These are phyloP conservation scores for Pachyrhynchus sulphureomaculatus DNA, from an alignment of 1,140 invertebrate genomes.

Conservation along the genomic window DNA sequence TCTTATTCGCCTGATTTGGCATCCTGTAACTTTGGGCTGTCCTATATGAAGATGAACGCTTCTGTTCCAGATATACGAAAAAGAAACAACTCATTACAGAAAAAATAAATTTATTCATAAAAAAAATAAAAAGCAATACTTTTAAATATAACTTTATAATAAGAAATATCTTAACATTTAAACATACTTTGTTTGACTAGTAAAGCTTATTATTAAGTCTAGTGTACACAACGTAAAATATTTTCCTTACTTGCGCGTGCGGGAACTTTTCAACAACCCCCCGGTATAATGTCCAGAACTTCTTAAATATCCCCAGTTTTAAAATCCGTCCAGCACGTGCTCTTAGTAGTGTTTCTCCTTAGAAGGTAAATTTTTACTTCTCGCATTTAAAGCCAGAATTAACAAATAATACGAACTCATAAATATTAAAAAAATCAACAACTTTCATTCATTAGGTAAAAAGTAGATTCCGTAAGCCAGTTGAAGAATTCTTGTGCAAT, in stretches of 20 bases:
- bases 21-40: no score
- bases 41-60: background rate
- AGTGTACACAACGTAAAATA: constrained; percentile 26
- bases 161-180: constrained; percentile 34
- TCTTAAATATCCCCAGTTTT: background rate
- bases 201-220: constrained; percentile 33
- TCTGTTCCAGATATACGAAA: background rate
- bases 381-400: background rate
- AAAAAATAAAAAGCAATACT: constrained; percentile 33
- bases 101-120: constrained; percentile 36
- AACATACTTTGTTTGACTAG: constrained; percentile 33
- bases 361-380: background rate
- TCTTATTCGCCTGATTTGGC: no score
- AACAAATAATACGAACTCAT: constrained; percentile 11
- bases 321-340: no score
- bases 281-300: background rate
- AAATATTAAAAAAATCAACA: constrained; percentile 2
- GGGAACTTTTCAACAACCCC: background rate
- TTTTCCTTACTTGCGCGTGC: constrained; percentile 2
- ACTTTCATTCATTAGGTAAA: background rate
- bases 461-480: background rate
- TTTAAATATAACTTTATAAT: constrained; percentile 27
- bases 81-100: constrained; percentile 9
- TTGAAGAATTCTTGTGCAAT: no score
- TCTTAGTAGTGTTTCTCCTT: background rate